Percentiles rank a stretch among this genome's conserved stretches.
These are phyloP conservation scores for Ameiurus melas DNA, from an alignment of 2,113 vertebrate species.

Conservation along the genomic window DNA sequence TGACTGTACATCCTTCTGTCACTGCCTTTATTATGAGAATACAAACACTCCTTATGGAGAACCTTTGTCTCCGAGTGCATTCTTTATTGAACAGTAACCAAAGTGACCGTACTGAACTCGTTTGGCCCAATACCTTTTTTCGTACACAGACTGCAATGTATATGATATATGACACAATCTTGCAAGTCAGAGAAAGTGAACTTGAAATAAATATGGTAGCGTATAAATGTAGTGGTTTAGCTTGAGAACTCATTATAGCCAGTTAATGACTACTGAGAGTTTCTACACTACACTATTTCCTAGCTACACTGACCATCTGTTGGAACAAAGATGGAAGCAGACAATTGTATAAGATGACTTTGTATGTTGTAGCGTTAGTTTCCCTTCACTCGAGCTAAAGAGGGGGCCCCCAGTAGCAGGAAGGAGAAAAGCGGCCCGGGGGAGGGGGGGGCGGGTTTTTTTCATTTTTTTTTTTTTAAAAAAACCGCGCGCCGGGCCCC, in stretches of 20 bases:
- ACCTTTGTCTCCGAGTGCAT: conserved; percentile 7
- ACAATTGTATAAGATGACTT: not conserved
- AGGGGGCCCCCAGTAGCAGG: too few relatives aligned
- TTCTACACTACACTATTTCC: not conserved
- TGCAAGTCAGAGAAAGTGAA: not conserved
- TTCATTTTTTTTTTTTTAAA: too few relatives aligned
- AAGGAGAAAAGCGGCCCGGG: too few relatives aligned
- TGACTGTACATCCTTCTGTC: conserved; percentile 26
- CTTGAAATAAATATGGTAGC: not conserved
- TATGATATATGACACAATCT: not conserved
- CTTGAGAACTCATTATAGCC: not conserved
- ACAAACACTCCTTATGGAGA: conserved; percentile 14
- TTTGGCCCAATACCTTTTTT: not conserved
- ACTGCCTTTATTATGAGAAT: conserved; percentile 37
- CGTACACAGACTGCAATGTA: not conserved
- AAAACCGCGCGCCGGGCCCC: too few relatives aligned
- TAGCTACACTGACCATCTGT: not conserved
- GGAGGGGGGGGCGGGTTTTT: too few relatives aligned
- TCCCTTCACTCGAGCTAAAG: not conserved
- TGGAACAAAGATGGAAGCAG: not conserved
- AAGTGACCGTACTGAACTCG: not conserved
- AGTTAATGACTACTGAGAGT: not conserved
- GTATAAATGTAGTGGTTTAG: not conserved
- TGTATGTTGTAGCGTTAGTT: not conserved
- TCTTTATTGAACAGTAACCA: conserved; percentile 24